Evolutionary conservation across 1,140 invertebrate genomes (phyloP).

Genomic region (Neodiprion fabricii): DNA sequence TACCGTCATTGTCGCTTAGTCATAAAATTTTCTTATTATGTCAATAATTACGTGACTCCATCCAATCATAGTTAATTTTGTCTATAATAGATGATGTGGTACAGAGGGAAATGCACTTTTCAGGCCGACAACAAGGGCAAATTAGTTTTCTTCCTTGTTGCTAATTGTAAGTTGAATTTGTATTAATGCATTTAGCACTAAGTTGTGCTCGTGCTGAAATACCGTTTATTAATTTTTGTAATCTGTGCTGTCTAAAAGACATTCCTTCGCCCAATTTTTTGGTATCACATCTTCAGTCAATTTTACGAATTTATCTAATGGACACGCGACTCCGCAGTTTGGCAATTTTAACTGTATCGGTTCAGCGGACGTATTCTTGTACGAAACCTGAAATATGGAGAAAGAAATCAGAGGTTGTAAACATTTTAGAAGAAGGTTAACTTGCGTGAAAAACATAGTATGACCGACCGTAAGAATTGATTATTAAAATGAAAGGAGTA

Average conservation of each 20-base stretch:
- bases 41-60: too few relatives aligned
- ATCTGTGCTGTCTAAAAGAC: slow-evolving; percentile 46
- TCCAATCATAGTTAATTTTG: too few relatives aligned
- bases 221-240: slow-evolving; percentile 19
- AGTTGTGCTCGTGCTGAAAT: slow-evolving; percentile 40
- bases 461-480: slow-evolving; percentile 14
- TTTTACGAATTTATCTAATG: slow-evolving; percentile 63
- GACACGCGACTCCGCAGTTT: slow-evolving; percentile 67
- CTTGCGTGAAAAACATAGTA: background rate
- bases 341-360: slow-evolving; percentile 65
- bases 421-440: background rate
- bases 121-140: too few relatives aligned
- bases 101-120: too few relatives aligned
- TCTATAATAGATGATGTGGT: too few relatives aligned
- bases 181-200: too few relatives aligned
- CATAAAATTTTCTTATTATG: too few relatives aligned
- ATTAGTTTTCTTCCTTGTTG: too few relatives aligned
- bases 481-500: background rate
- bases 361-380: slow-evolving; percentile 67
- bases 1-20: too few relatives aligned
- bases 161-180: too few relatives aligned
- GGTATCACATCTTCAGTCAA: slow-evolving; percentile 65
- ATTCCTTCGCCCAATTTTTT: slow-evolving; percentile 65
- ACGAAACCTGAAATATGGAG: slow-evolving; percentile 61
- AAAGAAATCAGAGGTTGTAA: slow-evolving; percentile 9